Conservation (phyloP, 2,113 vertebrate genomes). For the Regulus satrapa region DNA sequence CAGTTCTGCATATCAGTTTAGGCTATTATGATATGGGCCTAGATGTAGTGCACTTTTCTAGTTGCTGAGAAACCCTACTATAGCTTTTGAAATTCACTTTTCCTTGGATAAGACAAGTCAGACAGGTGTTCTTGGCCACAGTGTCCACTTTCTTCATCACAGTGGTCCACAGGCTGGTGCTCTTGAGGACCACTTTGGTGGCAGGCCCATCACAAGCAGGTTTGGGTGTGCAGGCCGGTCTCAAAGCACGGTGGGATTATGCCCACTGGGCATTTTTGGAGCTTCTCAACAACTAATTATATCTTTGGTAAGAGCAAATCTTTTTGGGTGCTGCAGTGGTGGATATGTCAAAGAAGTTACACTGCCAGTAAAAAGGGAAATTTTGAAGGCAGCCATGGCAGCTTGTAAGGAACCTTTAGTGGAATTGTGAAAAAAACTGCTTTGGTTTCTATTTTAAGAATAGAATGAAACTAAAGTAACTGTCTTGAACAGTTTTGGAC, state of each 20-base stretch:
- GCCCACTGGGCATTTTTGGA: neutral
- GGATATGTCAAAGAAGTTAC: neutral
- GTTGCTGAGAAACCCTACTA: neutral
- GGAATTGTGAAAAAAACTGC: neutral
- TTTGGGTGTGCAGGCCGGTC: neutral
- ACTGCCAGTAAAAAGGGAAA: neutral
- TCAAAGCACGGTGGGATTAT: neutral
- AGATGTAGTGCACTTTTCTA: neutral
- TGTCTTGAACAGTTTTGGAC: neutral
- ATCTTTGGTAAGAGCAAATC: neutral
- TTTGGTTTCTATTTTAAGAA: neutral
- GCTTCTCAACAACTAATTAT: neutral
- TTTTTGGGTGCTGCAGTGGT: neutral
- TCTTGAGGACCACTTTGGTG: neutral
- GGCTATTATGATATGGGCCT: neutral
- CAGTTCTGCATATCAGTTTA: neutral
- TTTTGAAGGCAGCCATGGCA: neutral
- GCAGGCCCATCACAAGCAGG: neutral
- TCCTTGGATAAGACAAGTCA: neutral
- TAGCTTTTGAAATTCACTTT: neutral
- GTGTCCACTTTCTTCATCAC: fast-evolving
- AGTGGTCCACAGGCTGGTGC: neutral
- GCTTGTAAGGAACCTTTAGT: neutral
- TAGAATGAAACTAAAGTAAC: neutral
- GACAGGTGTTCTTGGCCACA: neutral